Conservation (phyloP, 2,888 invertebrate genomes). For the Drosophila fungiperda region DNA sequence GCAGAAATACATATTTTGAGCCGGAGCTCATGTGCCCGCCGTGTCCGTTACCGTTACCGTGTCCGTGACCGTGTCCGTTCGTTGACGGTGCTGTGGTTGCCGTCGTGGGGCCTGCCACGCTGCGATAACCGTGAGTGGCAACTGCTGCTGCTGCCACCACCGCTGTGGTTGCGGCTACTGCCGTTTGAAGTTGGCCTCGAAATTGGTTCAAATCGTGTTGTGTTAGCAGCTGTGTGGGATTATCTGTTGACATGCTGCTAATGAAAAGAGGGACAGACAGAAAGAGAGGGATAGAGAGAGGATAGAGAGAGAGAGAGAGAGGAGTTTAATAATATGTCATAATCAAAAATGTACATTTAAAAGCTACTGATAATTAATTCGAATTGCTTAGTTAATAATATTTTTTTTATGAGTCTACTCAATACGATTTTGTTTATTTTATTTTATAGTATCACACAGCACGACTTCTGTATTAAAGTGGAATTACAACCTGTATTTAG, state of each 20-base stretch:
- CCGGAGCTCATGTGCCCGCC: slow-evolving; percentile 60
- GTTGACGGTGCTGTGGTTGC: slow-evolving; percentile 27
- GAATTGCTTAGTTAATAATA: neutral
- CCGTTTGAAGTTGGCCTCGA: slow-evolving; percentile 74
- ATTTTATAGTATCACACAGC: neutral
- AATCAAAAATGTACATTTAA: neutral
- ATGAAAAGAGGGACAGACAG: neutral
- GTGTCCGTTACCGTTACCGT: slow-evolving; percentile 26
- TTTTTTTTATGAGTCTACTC: neutral
- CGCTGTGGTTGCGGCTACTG: slow-evolving; percentile 55
- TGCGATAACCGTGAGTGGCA: slow-evolving; percentile 64
- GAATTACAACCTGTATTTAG: neutral
- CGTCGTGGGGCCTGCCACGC: slow-evolving; percentile 56
- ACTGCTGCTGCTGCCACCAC: slow-evolving; percentile 53
- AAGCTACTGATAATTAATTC: neutral
- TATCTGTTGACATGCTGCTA: slow-evolving; percentile 85
- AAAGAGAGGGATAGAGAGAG: neutral
- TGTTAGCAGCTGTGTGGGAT: slow-evolving; percentile 82
- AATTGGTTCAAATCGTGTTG: slow-evolving; percentile 80
- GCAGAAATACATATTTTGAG: slow-evolving; percentile 84
- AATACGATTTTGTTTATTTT: neutral
- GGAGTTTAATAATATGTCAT: neutral
- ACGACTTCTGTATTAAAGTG: neutral
- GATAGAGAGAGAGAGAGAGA: neutral
- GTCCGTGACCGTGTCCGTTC: slow-evolving; percentile 36